These are phyloP conservation scores for Plumapathes pennacea DNA, from an alignment of 92 coral and sea anemone genomes.

Conservation along the genomic window DNA sequence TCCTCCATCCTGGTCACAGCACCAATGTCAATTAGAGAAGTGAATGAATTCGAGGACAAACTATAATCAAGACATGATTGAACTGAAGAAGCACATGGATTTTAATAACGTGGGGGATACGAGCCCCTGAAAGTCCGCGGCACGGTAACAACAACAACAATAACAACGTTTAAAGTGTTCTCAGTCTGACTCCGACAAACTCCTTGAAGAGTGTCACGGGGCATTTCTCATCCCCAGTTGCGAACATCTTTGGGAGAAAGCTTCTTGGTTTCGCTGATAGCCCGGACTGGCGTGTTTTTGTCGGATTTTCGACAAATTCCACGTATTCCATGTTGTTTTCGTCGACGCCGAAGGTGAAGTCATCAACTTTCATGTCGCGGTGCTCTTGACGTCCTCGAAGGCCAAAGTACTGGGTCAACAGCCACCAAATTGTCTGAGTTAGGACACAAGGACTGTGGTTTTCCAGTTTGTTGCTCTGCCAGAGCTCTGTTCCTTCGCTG, in stretches of 20 bases:
- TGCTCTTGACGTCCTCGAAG: conserved; percentile 64
- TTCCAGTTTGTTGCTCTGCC: conserved; percentile 24
- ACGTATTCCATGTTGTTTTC: conserved; percentile 49
- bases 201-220: conserved; percentile 56
- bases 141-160: too few species aligned
- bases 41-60: too few species aligned
- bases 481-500: conserved; percentile 27
- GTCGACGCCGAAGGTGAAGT: conserved; percentile 46
- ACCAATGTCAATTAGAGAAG: too few species aligned
- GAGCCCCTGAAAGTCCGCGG: too few species aligned
- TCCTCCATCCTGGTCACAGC: too few species aligned
- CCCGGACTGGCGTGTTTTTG: conserved; percentile 56
- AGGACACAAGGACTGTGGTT: conserved; percentile 45
- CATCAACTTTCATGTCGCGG: conserved; percentile 60
- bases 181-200: too few species aligned
- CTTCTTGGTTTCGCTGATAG: conserved; percentile 36
- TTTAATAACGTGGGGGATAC: too few species aligned
- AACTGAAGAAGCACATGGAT: too few species aligned
- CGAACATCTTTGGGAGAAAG: conserved; percentile 52
- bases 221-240: conserved; percentile 37
- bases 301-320: conserved; percentile 40
- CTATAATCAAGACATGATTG: too few species aligned
- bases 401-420: conserved; percentile 56
- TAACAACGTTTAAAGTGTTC: too few species aligned
- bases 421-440: conserved; percentile 57